These are phyloP conservation scores for Enteromius paludinosus DNA, from an alignment of 2,797 vertebrate species.

Conservation along the genomic window DNA sequence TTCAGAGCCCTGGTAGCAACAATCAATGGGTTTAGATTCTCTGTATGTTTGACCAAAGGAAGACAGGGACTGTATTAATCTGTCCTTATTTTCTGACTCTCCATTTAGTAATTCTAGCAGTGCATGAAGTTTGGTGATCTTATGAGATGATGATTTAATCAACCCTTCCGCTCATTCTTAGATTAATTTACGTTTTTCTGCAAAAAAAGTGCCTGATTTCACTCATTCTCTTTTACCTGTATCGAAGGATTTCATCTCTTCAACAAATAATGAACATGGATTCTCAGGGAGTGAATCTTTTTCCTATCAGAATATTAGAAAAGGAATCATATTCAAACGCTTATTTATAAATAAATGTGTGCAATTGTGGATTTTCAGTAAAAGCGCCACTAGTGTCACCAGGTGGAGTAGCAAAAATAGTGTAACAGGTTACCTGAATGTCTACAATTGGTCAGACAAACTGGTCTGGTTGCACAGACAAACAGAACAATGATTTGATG, in stretches of 20 bases:
- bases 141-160: not conserved
- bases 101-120: not conserved
- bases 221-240: not conserved
- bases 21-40: not conserved
- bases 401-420: not conserved
- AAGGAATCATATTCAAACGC: not conserved
- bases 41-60: not conserved
- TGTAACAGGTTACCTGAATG: not conserved
- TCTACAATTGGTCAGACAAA: not conserved
- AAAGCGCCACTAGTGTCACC: not conserved
- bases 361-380: not conserved
- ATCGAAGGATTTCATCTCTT: not conserved
- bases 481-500: not conserved
- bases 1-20: no score
- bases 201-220: not conserved
- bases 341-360: not conserved
- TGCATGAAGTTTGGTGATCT: not conserved
- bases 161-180: not conserved
- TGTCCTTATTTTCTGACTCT: not conserved
- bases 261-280: slow-evolving; percentile 7
- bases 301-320: not conserved
- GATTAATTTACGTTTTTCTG: not conserved
- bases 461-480: no score
- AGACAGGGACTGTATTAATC: not conserved
- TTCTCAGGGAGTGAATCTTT: not conserved